Evolutionary conservation across 2,888 invertebrate genomes (phyloP).

Genomic region (Leptopterna dolabrata): DNA sequence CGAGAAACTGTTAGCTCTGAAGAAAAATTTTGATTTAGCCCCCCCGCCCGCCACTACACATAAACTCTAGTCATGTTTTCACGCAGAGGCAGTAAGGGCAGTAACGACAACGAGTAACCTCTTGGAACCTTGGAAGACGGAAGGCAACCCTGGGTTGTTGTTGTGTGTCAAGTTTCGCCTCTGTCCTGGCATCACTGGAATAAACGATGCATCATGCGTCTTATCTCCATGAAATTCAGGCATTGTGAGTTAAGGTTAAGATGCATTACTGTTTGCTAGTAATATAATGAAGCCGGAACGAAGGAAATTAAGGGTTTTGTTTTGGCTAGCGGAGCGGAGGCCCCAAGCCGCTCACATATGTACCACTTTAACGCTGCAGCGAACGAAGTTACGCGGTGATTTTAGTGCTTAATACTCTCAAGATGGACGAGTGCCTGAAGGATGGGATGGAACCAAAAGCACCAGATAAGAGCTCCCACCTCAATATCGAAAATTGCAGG

Average conservation of each 20-base stretch:
- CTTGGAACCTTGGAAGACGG: too few relatives aligned
- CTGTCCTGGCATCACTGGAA: slow-evolving; percentile 49
- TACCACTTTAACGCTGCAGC: slow-evolving; percentile 12
- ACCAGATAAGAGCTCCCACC: slow-evolving; percentile 74
- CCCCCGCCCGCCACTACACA: too few relatives aligned
- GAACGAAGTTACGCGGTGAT: slow-evolving; percentile 50
- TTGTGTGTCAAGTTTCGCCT: background rate
- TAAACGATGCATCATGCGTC: slow-evolving; percentile 56
- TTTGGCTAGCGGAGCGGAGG: slow-evolving; percentile 48
- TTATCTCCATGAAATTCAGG: slow-evolving; percentile 56
- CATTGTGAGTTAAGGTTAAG: slow-evolving; percentile 55
- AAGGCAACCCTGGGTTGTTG: background rate
- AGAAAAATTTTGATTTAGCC: too few relatives aligned
- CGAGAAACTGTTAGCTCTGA: too few relatives aligned
- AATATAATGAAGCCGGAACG: slow-evolving; percentile 52
- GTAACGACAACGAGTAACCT: too few relatives aligned
- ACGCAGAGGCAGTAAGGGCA: too few relatives aligned
- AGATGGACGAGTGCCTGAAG: slow-evolving; percentile 84
- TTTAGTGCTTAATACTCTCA: slow-evolving; percentile 64
- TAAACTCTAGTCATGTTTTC: too few relatives aligned
- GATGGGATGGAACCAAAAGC: slow-evolving; percentile 81
- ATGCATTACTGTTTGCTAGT: slow-evolving; percentile 47
- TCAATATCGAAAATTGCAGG: slow-evolving; percentile 51
- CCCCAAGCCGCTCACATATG: slow-evolving; percentile 31
- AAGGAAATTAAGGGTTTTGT: slow-evolving; percentile 43